Evolutionary conservation across 1,140 invertebrate genomes (phyloP).

Genomic region (Holotrichia oblita): DNA sequence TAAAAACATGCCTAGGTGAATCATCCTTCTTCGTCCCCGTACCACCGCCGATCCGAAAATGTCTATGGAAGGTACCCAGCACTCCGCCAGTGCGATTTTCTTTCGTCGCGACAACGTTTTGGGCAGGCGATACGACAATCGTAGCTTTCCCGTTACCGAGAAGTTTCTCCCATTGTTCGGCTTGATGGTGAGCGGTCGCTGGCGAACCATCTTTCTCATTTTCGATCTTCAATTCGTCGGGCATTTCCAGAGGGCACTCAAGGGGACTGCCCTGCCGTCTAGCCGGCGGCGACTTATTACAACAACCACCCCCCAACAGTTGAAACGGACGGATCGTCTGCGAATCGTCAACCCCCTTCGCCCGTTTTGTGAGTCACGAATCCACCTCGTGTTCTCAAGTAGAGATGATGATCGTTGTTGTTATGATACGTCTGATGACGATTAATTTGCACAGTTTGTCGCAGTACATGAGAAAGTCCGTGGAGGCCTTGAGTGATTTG

Average conservation of each 20-base stretch:
- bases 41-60: neutral
- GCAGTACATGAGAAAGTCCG: conserved; percentile 21
- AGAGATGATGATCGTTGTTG: neutral
- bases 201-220: conserved; percentile 16
- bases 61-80: conserved; percentile 16
- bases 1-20: conserved; percentile 32
- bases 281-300: neutral
- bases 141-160: conserved; percentile 24
- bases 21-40: conserved; percentile 31
- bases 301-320: too few relatives aligned
- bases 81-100: neutral
- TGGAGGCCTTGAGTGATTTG: neutral
- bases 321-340: too few relatives aligned
- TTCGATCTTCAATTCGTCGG: conserved; percentile 30
- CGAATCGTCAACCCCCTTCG: neutral
- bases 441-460: neutral
- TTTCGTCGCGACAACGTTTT: neutral
- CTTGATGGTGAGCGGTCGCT: neutral
- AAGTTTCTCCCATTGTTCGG: conserved; percentile 27
- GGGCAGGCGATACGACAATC: neutral
- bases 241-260: neutral
- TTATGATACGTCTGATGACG: neutral
- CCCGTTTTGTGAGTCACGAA: neutral
- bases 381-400: neutral
- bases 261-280: neutral